Evolutionary conservation across 1,140 invertebrate species (phyloP).

Genomic region (Myzus persicae): DNA sequence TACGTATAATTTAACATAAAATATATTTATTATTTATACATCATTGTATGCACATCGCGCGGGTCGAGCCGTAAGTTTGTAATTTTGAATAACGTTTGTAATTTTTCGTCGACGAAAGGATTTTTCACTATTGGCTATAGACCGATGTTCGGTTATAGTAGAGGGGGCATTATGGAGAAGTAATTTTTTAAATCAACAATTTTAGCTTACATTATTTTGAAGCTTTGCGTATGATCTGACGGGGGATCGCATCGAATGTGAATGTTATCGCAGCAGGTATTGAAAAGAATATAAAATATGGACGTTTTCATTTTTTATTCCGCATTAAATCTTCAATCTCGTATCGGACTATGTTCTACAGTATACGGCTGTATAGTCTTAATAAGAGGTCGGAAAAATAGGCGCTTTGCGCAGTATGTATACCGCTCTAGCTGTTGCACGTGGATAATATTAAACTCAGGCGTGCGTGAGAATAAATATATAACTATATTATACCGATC

Average conservation of each 20-base stretch:
- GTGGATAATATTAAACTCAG: not conserved
- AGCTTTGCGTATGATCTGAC: not conserved
- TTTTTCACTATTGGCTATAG: not conserved
- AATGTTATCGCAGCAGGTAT: not conserved
- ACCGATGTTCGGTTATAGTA: not conserved
- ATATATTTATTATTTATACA: slow-evolving; percentile 9
- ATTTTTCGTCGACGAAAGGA: not conserved
- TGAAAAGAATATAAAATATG: not conserved
- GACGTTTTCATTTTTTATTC: not conserved
- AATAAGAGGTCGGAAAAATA: not conserved
- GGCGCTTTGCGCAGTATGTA: not conserved
- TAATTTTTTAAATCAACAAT: not conserved
- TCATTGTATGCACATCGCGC: not conserved
- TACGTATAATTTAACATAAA: not conserved
- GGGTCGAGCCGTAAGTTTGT: not conserved
- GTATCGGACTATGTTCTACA: no score
- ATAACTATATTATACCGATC: slow-evolving; percentile 7
- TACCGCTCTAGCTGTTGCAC: not conserved
- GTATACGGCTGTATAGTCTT: not conserved
- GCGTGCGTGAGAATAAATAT: not conserved
- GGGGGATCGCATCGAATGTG: not conserved
- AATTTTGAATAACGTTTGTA: no score
- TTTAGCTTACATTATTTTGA: not conserved
- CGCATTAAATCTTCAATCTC: not conserved
- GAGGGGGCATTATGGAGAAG: not conserved